These are phyloP conservation scores for Odontomyia ornata DNA, from an alignment of 2,888 invertebrate genomes.

Conservation along the genomic window DNA sequence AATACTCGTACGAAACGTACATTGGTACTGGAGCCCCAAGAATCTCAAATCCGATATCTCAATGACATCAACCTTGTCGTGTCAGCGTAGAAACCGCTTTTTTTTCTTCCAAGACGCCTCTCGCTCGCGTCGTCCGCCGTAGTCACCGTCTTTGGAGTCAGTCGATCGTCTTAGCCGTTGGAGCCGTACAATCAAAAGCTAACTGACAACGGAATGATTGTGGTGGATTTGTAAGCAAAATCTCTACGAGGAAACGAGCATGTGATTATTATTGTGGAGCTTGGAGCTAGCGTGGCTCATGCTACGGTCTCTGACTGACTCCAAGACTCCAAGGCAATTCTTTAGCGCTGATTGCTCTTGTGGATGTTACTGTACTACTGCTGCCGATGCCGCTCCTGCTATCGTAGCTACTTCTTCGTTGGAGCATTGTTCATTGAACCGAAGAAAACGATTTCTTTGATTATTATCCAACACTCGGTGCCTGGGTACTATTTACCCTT, in stretches of 20 bases:
- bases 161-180: background rate
- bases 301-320: background rate
- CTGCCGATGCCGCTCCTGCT: too few species aligned
- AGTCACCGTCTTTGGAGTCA: too few species aligned
- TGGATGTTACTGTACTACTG: background rate
- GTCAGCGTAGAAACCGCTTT: slow-evolving; percentile 24
- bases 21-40: background rate
- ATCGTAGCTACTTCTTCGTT: background rate
- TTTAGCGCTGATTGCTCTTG: background rate
- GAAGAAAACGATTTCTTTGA: slow-evolving; percentile 33
- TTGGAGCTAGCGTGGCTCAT: background rate
- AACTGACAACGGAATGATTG: background rate
- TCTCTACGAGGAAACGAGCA: background rate
- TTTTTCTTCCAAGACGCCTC: background rate
- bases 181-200: background rate
- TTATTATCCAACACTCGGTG: slow-evolving; percentile 11
- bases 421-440: slow-evolving; percentile 38
- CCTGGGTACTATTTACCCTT: slow-evolving; percentile 39
- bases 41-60: slow-evolving; percentile 11
- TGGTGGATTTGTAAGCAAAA: background rate
- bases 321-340: background rate
- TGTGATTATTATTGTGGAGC: too few species aligned
- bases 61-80: slow-evolving; percentile 40
- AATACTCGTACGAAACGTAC: background rate
- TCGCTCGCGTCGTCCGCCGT: background rate